phyloP scores from a whole-genome alignment of 2,888 invertebrate genomes.

The Drosophila meridiana region DNA sequence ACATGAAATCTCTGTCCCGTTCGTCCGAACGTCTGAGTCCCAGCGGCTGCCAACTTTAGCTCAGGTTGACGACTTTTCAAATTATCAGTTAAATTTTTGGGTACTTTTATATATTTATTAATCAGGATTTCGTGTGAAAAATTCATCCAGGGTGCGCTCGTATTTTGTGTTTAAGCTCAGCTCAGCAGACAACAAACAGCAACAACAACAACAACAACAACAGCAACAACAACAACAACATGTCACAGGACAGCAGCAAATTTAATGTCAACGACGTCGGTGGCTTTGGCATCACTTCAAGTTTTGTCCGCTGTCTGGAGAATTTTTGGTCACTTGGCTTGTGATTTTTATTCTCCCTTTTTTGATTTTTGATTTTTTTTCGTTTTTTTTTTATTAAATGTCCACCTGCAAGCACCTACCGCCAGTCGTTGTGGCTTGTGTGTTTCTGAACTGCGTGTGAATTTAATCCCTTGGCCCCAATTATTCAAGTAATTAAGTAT shows the following conservation, averaged over 20 bases:
- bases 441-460: slow-evolving; percentile 62
- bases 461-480: slow-evolving; percentile 83
- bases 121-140: slow-evolving; percentile 84
- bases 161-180: slow-evolving; percentile 63
- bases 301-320: slow-evolving; percentile 39
- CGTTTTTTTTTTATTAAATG: slow-evolving; percentile 12
- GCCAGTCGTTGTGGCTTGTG: slow-evolving; percentile 12
- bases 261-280: slow-evolving; percentile 80
- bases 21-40: slow-evolving; percentile 20
- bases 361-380: slow-evolving; percentile 1
- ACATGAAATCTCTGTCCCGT: slow-evolving; percentile 54
- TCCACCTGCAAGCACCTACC: slow-evolving; percentile 64
- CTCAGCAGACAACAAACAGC: slow-evolving; percentile 61
- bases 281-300: slow-evolving; percentile 79
- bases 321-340: slow-evolving; percentile 29
- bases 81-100: slow-evolving; percentile 73
- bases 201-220: slow-evolving; percentile 38
- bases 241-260: slow-evolving; percentile 49
- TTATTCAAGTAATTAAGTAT: slow-evolving; percentile 84
- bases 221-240: slow-evolving; percentile 36
- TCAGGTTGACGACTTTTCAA: slow-evolving; percentile 80
- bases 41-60: slow-evolving; percentile 50
- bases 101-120: slow-evolving; percentile 77
- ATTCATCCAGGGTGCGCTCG: slow-evolving; percentile 68
- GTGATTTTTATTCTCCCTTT: slow-evolving; percentile 35